Conservation (phyloP, 2,797 vertebrate genomes). For the Eidolon dupreanum region DNA sequence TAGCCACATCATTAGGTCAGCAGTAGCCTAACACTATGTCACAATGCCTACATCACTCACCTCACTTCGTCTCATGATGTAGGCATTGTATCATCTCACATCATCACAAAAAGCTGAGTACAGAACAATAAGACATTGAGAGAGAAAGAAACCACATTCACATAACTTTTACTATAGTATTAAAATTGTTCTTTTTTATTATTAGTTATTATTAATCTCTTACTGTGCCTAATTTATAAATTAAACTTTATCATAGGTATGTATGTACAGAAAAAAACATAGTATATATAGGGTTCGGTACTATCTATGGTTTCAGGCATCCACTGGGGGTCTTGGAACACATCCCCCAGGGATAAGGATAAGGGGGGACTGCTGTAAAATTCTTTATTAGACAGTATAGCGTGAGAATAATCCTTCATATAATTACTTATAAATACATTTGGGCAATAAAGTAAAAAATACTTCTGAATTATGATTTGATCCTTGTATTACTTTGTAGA, state of each 20-base stretch:
- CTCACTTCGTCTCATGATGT: neutral
- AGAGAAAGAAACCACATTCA: neutral
- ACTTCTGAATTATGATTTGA: constrained; percentile 21
- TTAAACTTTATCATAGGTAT: neutral
- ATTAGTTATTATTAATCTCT: neutral
- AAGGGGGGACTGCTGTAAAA: neutral
- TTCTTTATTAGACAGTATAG: neutral
- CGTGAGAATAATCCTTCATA: neutral
- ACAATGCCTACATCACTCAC: neutral
- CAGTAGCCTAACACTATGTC: rapidly evolving
- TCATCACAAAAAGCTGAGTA: neutral
- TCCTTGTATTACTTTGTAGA: neutral
- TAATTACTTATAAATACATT: neutral
- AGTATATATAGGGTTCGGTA: no score
- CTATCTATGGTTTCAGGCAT: neutral
- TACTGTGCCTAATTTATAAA: neutral
- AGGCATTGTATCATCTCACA: neutral
- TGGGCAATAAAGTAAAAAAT: constrained; percentile 29
- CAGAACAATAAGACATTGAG: neutral
- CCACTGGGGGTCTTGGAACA: neutral
- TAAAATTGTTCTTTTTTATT: neutral
- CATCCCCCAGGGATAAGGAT: neutral
- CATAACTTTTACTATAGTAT: neutral
- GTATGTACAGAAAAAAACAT: neutral
- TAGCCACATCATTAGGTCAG: neutral